Base-by-base conservation (phyloP, 2,888 invertebrate species). In the Orthosia gothica region DNA sequence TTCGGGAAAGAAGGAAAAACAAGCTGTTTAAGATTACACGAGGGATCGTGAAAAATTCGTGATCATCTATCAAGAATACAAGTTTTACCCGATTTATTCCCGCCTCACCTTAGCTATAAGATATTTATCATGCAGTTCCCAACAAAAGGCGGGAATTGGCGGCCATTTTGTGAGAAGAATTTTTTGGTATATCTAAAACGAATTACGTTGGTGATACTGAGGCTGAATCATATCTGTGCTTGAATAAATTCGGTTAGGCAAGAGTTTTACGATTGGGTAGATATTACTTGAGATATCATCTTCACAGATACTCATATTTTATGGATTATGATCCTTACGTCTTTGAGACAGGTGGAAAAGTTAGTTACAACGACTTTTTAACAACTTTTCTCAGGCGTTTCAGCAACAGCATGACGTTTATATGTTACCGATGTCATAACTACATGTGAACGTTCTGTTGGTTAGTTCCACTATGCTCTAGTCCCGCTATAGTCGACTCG, bases 51-150 rank as follows among this genome's bases (percentile, higher is more conserved):
- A 85, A 76, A 89, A 85, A 89, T 89, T 89, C 64, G 87, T 66
- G 69, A 73, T 66, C 87, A 88, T 90, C 82, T 84, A 89, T 90
- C 89, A 88, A 78, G 77, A 67, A 76, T 74, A 80, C 79, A 84
- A 85, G 80, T 85, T 87, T 78, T 70, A 79, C 75, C 40, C 69
- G 78, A 85, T 86, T 85, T 85, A 81, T 86, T 83, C 66, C 59
- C 73, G 49, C 66, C 74, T 72, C 79, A 85, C 83, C 79, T 84
- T 75, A 47, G 75, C 71, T 77, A 65, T 76, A 70, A 67, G 71
- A 83, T 79, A 89, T 89, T 83, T 84, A 87, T 87, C 84, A 88
- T 84, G 80, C 69, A 64, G 81, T 74, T 79, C 16, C 70, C 67
- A 76, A 85, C 81, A 85, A 86, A 87, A 79, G 82, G 70, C 59